Base-by-base conservation (phyloP, 1,140 invertebrate genomes). In the Pachypeltis micranthus region DNA sequence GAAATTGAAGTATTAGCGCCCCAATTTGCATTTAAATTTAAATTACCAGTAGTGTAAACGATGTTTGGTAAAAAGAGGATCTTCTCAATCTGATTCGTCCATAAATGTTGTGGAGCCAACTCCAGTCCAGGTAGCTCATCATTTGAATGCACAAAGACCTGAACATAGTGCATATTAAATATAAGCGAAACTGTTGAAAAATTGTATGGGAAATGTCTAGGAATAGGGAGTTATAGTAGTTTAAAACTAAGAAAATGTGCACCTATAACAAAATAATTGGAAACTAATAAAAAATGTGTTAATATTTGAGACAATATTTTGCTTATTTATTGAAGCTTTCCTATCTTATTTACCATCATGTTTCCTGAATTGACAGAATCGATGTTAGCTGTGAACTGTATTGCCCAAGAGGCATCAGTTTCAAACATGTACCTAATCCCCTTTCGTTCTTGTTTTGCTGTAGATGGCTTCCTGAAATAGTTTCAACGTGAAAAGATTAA, bases 11-110 rank as follows among this genome's bases (percentile, higher is more conserved):
- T 10, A 39, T 39, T 39, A 10, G n/a, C 7, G n/a, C 7, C n/a
- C n/a, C 34, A 39, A n/a, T 39, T 10, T n/a, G n/a, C 7, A 39
- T 7, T n/a, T 7, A 10, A 39, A n/a, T 10, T 10, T 39, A 39
- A 39, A 39, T 10, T 39, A 3, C 2, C 28, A 29, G 84, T 86
- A 0, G 84, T 86, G 67, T 87, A 86, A 1, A 85, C 86, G 67
- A 85, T 80, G 72, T 84, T 85, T 25, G 84, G 79, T 0, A 81
- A 81, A 67, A 87, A 85, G 0, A 78, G 77, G 4, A 85, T 79
- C 66, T 79, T 81, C 27, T 80, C 77, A n/a, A 83, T 77, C 57
- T 78, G 76, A 16, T 73, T 74, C 19, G 81, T 79, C 84, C 84
- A 86, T n/a, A 81, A 74, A 64, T 83, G 81, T 65, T 86, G 84